Evolutionary conservation across 2,888 invertebrate genomes (phyloP).

Genomic region (Hirtodrosophila trivittata): DNA sequence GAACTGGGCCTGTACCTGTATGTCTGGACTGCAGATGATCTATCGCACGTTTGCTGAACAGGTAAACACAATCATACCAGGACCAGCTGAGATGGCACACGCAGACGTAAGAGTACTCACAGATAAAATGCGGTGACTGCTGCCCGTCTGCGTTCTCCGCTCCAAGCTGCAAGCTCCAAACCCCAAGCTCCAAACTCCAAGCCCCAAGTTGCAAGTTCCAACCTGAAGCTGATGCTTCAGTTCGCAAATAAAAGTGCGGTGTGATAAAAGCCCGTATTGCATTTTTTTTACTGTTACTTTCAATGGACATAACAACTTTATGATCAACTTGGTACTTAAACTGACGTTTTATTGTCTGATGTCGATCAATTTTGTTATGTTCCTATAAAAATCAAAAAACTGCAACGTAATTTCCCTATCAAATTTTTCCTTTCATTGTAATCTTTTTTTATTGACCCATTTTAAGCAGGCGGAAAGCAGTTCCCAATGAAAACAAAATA

Average conservation of each 20-base stretch:
- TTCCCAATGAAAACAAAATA: too few species aligned
- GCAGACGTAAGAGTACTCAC: slow-evolving; percentile 23
- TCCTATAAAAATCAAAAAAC: too few species aligned
- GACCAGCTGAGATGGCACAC: slow-evolving; percentile 44
- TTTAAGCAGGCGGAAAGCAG: too few species aligned
- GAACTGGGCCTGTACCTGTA: slow-evolving; percentile 13
- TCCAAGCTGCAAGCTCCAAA: slow-evolving; percentile 7
- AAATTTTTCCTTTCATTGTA: not conserved
- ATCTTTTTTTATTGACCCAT: not conserved
- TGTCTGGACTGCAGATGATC: slow-evolving; percentile 60
- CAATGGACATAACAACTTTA: slow-evolving; percentile 22
- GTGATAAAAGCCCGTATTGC: slow-evolving; percentile 59
- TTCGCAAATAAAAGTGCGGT: slow-evolving; percentile 29
- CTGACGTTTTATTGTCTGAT: not conserved
- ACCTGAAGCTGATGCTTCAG: not conserved
- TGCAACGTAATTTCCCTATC: not conserved
- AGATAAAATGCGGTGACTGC: slow-evolving; percentile 39
- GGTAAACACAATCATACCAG: slow-evolving; percentile 73
- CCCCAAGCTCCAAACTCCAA: too few species aligned
- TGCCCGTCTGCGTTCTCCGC: slow-evolving; percentile 3
- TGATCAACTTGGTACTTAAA: slow-evolving; percentile 1
- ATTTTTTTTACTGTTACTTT: slow-evolving; percentile 3
- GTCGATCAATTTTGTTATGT: not conserved
- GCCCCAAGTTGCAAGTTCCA: too few species aligned
- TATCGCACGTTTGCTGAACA: slow-evolving; percentile 69